Conservation (phyloP, 92 coral and sea anemone species). For the Galaxea fascicularis region DNA sequence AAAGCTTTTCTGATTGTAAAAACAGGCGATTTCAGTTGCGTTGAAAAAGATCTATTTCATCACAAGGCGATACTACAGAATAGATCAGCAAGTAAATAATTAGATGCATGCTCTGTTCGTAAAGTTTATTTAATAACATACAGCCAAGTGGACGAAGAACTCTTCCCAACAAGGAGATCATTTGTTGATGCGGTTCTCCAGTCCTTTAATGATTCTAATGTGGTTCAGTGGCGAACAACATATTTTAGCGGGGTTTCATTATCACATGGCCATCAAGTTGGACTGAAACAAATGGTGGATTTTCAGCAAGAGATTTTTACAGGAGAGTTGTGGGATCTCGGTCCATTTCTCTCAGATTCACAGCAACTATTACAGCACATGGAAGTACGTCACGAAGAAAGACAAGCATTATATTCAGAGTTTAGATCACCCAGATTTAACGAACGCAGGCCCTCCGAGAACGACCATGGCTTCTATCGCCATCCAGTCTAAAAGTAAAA, state of each 20-base stretch:
- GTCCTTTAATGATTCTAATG: conserved; percentile 32
- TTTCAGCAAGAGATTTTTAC: background rate
- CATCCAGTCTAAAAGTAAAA: too few relatives aligned
- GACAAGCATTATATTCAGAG: background rate
- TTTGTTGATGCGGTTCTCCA: conserved; percentile 41
- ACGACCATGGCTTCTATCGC: conserved; percentile 4
- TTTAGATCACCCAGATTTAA: background rate
- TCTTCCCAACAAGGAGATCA: conserved; percentile 42
- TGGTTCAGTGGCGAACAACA: conserved; percentile 30
- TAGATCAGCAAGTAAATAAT: too few relatives aligned
- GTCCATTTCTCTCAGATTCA: conserved; percentile 58
- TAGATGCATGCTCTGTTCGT: too few relatives aligned
- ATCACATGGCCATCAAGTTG: conserved; percentile 42
- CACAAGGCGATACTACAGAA: too few relatives aligned
- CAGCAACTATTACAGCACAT: conserved; percentile 54
- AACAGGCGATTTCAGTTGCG: too few relatives aligned
- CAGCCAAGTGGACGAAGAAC: conserved; percentile 39
- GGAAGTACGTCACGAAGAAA: conserved; percentile 5
- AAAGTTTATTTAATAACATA: conserved; percentile 51
- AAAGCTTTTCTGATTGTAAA: too few relatives aligned
- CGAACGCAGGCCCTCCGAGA: background rate
- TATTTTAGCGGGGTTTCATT: background rate
- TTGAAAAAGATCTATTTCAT: too few relatives aligned
- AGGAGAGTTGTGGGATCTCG: background rate
- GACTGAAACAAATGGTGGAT: conserved; percentile 23